Base-by-base conservation (phyloP, 37 sponge, comb jelly and placozoan species). In the Spongia lamella region DNA sequence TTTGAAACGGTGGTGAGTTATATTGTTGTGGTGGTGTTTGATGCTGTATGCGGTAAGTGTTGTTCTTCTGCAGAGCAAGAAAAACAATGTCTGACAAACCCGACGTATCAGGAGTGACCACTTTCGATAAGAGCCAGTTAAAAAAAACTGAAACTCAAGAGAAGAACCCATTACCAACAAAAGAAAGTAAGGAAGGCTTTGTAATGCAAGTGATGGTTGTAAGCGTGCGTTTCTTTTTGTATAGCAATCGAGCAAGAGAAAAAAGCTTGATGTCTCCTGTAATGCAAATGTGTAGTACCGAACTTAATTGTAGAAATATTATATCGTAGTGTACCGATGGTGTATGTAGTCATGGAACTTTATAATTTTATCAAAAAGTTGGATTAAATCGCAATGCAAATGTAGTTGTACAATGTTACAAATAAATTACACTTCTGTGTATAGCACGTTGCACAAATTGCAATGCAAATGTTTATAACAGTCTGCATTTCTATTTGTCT, bases 81-180 rank as follows among this genome's bases (percentile, higher is more conserved):
- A 16, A 25, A 40, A 76, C 24, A 0, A 92, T 92, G 93, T 50
- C 73, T 20, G 94, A 93, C 66, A 93, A 92, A 36, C 91, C 91
- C 1, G 84, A 93, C 52, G 87, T 93, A 20, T 82, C 83, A 15
- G 94, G 43, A 0, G 87, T 93, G 17, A 78, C 79, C 4, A 73
- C 49, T 15, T 93, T 93, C 66, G 94, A 93, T 70, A 90, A 89
- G 77, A 62, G 65, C 52, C 85, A 89, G 77, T 58, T 93, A 61
- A 93, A 93, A 83, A 77, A 85, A 51, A 85, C 91, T 0, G 87
- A 85, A 38, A 86, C 87, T 2, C 71, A 89, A 51, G 94, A 93
- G 79, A 93, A 86, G 80, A 93, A 93, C 63, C 60, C 94, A 5
- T 80, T 93, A 7, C 94, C 94, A 34, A 93, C 94, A 17, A 85